Conservation (phyloP, 2,113 vertebrate species). For the Cavia aperea region DNA sequence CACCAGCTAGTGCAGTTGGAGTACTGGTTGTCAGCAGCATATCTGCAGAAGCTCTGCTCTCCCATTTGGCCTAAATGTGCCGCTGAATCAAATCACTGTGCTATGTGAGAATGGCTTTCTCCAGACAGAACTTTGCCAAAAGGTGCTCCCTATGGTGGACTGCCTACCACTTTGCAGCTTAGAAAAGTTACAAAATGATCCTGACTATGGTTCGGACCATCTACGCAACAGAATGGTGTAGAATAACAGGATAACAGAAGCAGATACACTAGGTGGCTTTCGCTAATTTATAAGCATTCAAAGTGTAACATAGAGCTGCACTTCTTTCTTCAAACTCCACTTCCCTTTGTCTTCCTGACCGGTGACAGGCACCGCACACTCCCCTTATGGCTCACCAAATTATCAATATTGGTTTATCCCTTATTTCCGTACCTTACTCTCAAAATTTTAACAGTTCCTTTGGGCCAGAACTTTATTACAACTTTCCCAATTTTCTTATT, state of each 20-base stretch:
- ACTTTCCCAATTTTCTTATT: background rate
- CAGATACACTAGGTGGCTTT: background rate
- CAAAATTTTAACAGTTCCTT: background rate
- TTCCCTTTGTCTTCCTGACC: background rate
- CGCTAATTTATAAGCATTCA: background rate
- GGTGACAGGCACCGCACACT: too few relatives aligned
- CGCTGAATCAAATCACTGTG: background rate
- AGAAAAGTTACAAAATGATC: background rate
- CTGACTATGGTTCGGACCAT: background rate
- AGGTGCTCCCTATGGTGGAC: background rate
- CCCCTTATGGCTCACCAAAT: background rate
- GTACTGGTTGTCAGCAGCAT: rapidly evolving
- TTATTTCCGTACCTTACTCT: background rate
- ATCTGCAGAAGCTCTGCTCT: rapidly evolving
- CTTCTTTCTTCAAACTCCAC: background rate
- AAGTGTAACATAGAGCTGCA: background rate
- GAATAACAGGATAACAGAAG: background rate
- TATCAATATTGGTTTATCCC: background rate
- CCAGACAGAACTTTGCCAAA: background rate
- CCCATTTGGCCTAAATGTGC: background rate
- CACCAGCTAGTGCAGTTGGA: rapidly evolving
- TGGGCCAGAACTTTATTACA: background rate
- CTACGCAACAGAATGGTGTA: too few relatives aligned
- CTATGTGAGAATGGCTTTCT: background rate
- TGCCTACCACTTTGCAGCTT: background rate